Percentiles rank a stretch among this genome's conserved stretches.
Evolutionary conservation across 2,797 vertebrate genomes (phyloP).

Genomic region (Mus caroli): DNA sequence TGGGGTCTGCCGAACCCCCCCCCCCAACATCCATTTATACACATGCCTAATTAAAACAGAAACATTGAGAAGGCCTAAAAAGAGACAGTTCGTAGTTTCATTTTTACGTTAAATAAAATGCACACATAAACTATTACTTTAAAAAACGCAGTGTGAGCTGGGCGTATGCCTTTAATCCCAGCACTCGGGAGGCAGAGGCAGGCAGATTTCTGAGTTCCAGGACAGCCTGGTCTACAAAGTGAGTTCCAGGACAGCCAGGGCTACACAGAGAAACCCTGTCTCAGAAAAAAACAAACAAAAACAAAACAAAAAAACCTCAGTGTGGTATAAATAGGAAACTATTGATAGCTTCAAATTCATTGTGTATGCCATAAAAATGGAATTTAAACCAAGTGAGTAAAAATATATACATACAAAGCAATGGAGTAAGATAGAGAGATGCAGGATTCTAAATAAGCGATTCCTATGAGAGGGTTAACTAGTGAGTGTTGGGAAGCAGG

Average conservation of each 20-base stretch:
- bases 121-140: background rate
- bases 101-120: conserved; percentile 22
- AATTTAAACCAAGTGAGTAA: conserved; percentile 15
- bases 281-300: too few relatives aligned
- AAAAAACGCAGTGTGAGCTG: too few relatives aligned
- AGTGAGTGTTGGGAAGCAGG: fast-evolving
- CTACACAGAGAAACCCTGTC: too few relatives aligned
- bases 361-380: background rate
- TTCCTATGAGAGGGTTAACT: background rate
- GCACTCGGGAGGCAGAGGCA: too few relatives aligned
- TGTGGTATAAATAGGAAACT: background rate
- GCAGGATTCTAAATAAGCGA: background rate
- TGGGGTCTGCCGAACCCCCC: too few relatives aligned
- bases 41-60: background rate
- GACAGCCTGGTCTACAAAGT: too few relatives aligned
- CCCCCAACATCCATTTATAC: background rate
- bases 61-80: background rate
- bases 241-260: too few relatives aligned
- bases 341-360: background rate
- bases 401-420: background rate
- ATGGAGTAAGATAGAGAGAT: background rate
- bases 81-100: background rate
- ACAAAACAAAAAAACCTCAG: background rate
- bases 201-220: too few relatives aligned
- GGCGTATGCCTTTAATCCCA: too few relatives aligned